A percentile compares a stretch with the other conserved stretches of the same genome.
phyloP scores from a whole-genome alignment of 1,140 invertebrate species.

The Protaetia brevitarsis region DNA sequence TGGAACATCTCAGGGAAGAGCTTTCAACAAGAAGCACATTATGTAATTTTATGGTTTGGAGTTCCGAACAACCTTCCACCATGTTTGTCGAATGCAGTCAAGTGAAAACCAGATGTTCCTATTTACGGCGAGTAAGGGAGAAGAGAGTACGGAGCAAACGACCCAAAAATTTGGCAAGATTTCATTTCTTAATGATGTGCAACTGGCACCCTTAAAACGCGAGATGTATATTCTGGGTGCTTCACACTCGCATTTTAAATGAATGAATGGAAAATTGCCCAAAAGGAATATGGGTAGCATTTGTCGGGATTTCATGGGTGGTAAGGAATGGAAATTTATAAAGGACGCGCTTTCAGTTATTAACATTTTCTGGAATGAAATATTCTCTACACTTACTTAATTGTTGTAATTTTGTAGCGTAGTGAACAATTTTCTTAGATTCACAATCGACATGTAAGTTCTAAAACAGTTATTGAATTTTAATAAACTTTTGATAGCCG shows the following conservation, averaged over 20 bases:
- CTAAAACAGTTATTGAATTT: too few species aligned
- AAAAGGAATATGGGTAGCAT: neutral
- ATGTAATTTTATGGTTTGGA: neutral
- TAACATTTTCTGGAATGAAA: too few species aligned
- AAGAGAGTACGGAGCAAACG: neutral
- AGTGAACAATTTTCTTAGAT: too few species aligned
- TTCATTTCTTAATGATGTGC: neutral
- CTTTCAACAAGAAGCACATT: neutral
- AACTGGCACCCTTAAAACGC: neutral
- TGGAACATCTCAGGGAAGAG: too few species aligned
- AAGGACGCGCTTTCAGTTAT: too few species aligned
- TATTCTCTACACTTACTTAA: too few species aligned
- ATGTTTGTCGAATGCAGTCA: constrained; percentile 9
- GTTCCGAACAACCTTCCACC: neutral
- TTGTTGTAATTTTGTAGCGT: too few species aligned
- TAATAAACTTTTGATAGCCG: too few species aligned
- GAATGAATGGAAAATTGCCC: neutral
- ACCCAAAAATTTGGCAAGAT: neutral
- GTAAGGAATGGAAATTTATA: too few species aligned
- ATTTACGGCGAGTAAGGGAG: neutral
- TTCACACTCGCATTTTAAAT: neutral
- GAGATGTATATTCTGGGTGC: neutral
- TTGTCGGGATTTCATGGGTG: neutral
- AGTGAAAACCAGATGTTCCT: neutral
- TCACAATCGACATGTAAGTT: too few species aligned